Percentiles rank a stretch among this genome's conserved stretches.
phyloP scores from a whole-genome alignment of 2,888 invertebrate species.

The Saturnia pavonia region DNA sequence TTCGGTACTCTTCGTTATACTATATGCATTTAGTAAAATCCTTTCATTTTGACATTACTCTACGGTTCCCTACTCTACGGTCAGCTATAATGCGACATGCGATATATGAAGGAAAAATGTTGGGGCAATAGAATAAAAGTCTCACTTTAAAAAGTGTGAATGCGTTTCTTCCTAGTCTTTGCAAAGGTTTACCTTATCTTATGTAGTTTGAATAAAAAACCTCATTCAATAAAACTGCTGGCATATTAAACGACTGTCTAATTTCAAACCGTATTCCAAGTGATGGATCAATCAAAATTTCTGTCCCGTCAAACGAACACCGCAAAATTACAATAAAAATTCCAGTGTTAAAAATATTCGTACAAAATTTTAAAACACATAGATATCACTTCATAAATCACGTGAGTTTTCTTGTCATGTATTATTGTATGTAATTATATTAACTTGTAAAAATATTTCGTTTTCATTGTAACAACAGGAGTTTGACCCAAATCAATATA shows the following conservation, averaged over 20 bases:
- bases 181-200: too few relatives aligned
- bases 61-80: too few relatives aligned
- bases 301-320: conserved; percentile 25
- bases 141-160: too few relatives aligned
- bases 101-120: too few relatives aligned
- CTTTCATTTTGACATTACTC: too few relatives aligned
- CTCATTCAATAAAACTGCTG: background rate
- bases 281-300: conserved; percentile 36
- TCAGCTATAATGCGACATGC: too few relatives aligned
- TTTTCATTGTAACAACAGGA: background rate
- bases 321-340: conserved; percentile 10
- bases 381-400: background rate
- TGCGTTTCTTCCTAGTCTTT: too few relatives aligned
- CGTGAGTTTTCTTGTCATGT: background rate
- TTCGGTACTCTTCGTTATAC: too few relatives aligned
- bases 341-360: conserved; percentile 20
- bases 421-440: background rate
- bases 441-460: background rate
- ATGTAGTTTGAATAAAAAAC: background rate
- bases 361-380: conserved; percentile 34
- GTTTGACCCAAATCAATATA: conserved; percentile 6
- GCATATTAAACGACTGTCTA: background rate
- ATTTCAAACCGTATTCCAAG: conserved; percentile 45
- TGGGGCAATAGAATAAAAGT: too few relatives aligned
- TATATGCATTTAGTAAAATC: too few relatives aligned